phyloP scores from a whole-genome alignment of 2,888 invertebrate genomes.

The Drosophila vallismaia region DNA sequence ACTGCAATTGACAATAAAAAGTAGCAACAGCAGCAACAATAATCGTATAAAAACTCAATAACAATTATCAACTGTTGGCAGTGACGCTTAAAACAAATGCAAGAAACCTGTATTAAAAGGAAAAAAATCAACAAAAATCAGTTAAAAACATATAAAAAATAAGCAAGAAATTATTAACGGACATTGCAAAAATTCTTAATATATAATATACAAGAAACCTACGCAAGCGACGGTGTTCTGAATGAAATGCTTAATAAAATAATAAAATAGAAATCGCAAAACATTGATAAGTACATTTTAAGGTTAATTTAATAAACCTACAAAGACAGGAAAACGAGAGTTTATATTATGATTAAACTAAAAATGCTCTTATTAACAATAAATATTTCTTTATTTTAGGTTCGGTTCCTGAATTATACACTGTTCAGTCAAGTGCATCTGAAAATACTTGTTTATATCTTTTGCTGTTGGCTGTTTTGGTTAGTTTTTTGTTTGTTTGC shows the following conservation, averaged over 20 bases:
- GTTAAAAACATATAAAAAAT: conserved; percentile 9
- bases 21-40: conserved; percentile 37
- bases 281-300: neutral
- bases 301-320: neutral
- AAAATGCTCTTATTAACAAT: neutral
- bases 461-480: conserved; percentile 7
- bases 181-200: conserved; percentile 29
- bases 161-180: conserved; percentile 22
- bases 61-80: conserved; percentile 60
- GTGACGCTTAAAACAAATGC: conserved; percentile 38
- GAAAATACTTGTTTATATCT: conserved; percentile 22
- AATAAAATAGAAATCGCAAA: neutral
- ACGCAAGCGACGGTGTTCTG: conserved; percentile 15
- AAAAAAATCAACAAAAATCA: conserved; percentile 5
- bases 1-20: conserved; percentile 47
- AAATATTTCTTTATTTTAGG: conserved; percentile 21
- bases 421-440: conserved; percentile 54
- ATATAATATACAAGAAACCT: conserved; percentile 6
- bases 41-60: conserved; percentile 56
- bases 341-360: neutral
- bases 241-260: conserved; percentile 11
- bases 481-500: conserved; percentile 12
- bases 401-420: neutral
- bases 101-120: conserved; percentile 42
- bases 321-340: neutral